phyloP scores from a whole-genome alignment of 1,140 invertebrate genomes.

The Ostrea denselamellosa region DNA sequence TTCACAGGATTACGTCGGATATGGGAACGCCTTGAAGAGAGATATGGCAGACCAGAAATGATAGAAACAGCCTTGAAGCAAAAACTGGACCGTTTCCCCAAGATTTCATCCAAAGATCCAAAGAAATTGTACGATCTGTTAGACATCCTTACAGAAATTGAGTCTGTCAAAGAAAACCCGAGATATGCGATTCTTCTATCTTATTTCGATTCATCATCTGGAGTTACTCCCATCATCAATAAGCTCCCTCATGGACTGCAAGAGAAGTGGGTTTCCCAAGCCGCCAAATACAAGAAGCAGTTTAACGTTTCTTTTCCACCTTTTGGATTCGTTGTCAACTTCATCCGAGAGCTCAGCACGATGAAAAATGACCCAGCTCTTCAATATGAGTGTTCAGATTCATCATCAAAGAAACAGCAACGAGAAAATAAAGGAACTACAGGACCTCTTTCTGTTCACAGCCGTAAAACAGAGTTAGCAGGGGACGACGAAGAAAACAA shows the following conservation, averaged over 20 bases:
- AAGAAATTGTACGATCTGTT: conserved; percentile 32
- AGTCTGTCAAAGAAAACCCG: conserved; percentile 27
- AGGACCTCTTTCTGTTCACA: background rate
- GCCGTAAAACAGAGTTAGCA: background rate
- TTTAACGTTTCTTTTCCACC: conserved; percentile 42
- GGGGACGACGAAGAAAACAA: background rate
- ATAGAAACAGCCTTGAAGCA: conserved; percentile 48
- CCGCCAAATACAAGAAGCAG: conserved; percentile 43
- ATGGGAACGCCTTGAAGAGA: conserved; percentile 59
- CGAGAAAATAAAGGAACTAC: background rate
- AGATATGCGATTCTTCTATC: conserved; percentile 20
- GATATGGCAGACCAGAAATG: conserved; percentile 54
- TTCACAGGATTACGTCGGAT: conserved; percentile 44
- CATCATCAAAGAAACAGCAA: background rate
- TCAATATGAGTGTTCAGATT: background rate
- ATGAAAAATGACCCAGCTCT: conserved; percentile 17
- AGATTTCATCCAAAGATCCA: conserved; percentile 45
- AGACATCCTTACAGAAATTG: conserved; percentile 38
- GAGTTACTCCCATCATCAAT: conserved; percentile 48
- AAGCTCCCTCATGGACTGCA: conserved; percentile 43
- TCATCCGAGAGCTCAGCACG: conserved; percentile 40
- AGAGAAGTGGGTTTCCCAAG: conserved; percentile 44
- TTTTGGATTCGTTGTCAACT: conserved; percentile 17
- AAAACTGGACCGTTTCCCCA: conserved; percentile 51
- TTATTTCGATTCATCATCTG: conserved; percentile 2